phyloP scores from a whole-genome alignment of 1,140 invertebrate genomes.

The Neodiprion lecontei region DNA sequence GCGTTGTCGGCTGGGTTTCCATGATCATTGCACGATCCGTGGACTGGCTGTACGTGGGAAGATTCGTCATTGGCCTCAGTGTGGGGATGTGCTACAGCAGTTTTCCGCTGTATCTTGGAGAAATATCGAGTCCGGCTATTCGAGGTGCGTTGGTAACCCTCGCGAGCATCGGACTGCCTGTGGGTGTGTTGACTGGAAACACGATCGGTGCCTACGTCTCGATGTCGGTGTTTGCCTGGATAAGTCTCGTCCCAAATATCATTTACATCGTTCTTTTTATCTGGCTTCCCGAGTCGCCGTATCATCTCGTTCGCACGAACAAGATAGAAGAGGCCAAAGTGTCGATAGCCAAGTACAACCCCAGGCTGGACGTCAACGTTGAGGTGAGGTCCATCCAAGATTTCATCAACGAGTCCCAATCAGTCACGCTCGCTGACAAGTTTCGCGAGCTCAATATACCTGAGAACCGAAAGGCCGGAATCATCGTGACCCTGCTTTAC shows the following conservation, averaged over 20 bases:
- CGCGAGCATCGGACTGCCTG: slow-evolving; percentile 48
- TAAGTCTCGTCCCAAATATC: slow-evolving; percentile 64
- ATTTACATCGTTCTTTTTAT: slow-evolving; percentile 67
- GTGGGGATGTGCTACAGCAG: slow-evolving; percentile 70
- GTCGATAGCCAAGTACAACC: slow-evolving; percentile 43
- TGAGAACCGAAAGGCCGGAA: slow-evolving; percentile 67
- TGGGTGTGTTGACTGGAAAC: slow-evolving; percentile 75
- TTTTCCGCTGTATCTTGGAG: slow-evolving; percentile 71
- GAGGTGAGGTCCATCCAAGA: slow-evolving; percentile 39
- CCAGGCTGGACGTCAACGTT: slow-evolving; percentile 28
- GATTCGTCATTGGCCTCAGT: slow-evolving; percentile 67
- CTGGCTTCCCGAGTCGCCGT: slow-evolving; percentile 77
- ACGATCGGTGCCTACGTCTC: slow-evolving; percentile 69
- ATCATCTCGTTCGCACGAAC: slow-evolving; percentile 68
- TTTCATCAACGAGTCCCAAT: slow-evolving; percentile 30
- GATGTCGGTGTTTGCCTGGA: slow-evolving; percentile 64
- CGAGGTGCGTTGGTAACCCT: slow-evolving; percentile 72
- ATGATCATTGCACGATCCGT: slow-evolving; percentile 64
- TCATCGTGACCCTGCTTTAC: slow-evolving; percentile 71
- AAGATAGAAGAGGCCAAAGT: slow-evolving; percentile 65
- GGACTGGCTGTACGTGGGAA: slow-evolving; percentile 61
- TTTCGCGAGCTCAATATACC: slow-evolving; percentile 31
- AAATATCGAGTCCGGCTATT: slow-evolving; percentile 69
- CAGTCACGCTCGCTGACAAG: neutral
- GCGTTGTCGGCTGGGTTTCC: slow-evolving; percentile 69